phyloP scores from a whole-genome alignment of 2,797 vertebrate genomes.

The Amazona ochrocephala region DNA sequence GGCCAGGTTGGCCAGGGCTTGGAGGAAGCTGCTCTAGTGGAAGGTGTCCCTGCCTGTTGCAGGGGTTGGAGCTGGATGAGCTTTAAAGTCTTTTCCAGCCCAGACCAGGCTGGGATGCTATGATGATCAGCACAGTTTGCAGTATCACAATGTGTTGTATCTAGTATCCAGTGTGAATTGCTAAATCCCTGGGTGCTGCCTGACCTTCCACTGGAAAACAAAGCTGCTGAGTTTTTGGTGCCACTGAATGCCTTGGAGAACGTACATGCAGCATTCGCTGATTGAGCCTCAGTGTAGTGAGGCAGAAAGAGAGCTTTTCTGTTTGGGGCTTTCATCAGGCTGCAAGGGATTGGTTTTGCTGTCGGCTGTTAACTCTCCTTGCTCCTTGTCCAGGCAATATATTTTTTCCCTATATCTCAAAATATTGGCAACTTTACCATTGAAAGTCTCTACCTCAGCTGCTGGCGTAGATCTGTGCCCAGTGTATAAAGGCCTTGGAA shows the following conservation, averaged over 20 bases:
- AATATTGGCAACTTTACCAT: not conserved
- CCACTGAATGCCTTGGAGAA: not conserved
- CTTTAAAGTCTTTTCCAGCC: not conserved
- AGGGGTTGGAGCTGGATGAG: not conserved
- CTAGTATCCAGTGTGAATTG: not conserved
- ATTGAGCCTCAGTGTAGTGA: rapidly evolving
- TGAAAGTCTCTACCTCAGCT: not conserved
- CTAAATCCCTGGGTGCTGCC: not conserved
- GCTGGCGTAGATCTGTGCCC: not conserved
- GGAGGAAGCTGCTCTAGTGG: not conserved
- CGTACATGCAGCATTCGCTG: rapidly evolving
- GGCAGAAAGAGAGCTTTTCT: not conserved
- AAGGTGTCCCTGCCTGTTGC: not conserved
- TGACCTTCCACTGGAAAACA: not conserved
- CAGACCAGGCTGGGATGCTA: not conserved
- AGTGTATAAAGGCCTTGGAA: not conserved
- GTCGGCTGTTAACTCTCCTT: not conserved
- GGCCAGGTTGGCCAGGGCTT: not conserved
- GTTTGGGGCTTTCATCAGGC: not conserved
- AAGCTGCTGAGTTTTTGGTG: not conserved
- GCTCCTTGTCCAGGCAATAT: not conserved
- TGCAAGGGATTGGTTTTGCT: not conserved
- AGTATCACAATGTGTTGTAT: rapidly evolving
- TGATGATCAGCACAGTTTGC: not conserved
- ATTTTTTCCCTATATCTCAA: rapidly evolving